A percentile compares a stretch with the other conserved stretches of the same genome.
phyloP scores from a whole-genome alignment of 2,113 vertebrate genomes.

The Danionella cerebrum region DNA sequence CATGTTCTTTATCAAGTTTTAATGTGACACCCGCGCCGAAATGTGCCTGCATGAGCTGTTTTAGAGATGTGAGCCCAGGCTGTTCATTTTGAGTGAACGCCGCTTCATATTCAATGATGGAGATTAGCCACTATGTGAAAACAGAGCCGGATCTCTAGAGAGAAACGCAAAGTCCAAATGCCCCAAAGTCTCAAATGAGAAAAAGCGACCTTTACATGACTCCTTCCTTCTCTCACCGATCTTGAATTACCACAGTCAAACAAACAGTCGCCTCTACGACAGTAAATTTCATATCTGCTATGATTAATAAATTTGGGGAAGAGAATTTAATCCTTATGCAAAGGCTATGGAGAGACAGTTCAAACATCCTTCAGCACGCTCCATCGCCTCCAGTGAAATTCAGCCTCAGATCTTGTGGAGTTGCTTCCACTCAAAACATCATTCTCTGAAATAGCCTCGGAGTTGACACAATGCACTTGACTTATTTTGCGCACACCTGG shows the following conservation, averaged over 20 bases:
- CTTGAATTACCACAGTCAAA: neutral
- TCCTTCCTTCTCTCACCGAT: neutral
- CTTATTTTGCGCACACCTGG: constrained; percentile 20
- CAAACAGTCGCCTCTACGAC: constrained; percentile 16
- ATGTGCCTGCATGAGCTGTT: constrained; percentile 18
- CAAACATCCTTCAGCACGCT: constrained; percentile 37
- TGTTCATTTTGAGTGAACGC: neutral
- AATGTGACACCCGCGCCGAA: constrained; percentile 28
- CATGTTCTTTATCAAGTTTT: constrained; percentile 21
- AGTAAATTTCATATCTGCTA: constrained; percentile 41
- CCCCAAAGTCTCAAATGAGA: constrained; percentile 22
- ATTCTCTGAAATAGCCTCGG: constrained; percentile 8
- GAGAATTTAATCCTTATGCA: constrained; percentile 43
- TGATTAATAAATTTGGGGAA: constrained; percentile 40
- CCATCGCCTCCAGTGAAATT: constrained; percentile 32
- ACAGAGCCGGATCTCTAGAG: constrained; percentile 16
- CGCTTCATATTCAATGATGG: constrained; percentile 4
- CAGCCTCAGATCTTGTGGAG: constrained; percentile 24
- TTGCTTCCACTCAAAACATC: neutral
- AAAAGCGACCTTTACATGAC: constrained; percentile 1
- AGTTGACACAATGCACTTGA: constrained; percentile 23
- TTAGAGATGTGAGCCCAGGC: neutral
- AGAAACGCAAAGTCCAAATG: neutral
- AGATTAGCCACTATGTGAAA: constrained; percentile 28
- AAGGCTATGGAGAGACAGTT: constrained; percentile 34